Base-by-base conservation (phyloP, 2,888 invertebrate genomes). In the Drosophila crucigera region DNA sequence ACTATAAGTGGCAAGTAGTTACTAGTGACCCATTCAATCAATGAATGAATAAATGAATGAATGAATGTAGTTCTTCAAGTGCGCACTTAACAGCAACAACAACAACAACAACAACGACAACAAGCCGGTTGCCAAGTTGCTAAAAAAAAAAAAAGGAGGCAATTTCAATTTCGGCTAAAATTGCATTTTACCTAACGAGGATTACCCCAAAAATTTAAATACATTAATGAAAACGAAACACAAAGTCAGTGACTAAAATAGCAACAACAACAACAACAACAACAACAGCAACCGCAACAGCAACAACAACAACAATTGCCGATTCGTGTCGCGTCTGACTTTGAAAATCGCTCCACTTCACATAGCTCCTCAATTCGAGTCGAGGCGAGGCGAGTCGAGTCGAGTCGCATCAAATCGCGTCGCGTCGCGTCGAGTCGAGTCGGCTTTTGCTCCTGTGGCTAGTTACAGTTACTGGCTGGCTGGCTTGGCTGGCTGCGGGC, bases 281-380 rank as follows among this genome's bases (percentile, higher is more conserved):
- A 52, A n/a, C 61, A 67, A 30, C 43, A 37, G 33, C 54, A 25
- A 54, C 53, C 28, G 14, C 30, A 58, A 16, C 54, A 62, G 31
- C 37, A 67, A 33, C 25, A 56, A 35, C 56, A 67, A 33, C 43
- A 37, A 49, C 61, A 28, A 55, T 61, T 60, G 59, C 63, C 56
- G 55, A 16, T 49, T 49, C 54, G 71, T 65, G 55, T 56, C 75
- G 73, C 68, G 66, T 52, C 85, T 87, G 86, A 89, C 86, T 85
- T 89, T 84, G 88, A 85, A 85, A 88, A 80, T 79, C 75, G 83
- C 81, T 79, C 59, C 81, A 85, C 73, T 84, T 74, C 81, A 84
- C 79, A 62, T 52, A 22, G 66, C 37, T 71, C 33, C 54, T 50
- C 49, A 63, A 54, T 55, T 78, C 68, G 67, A 63, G 33, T 62